phyloP scores from a whole-genome alignment of 2,113 vertebrate genomes.

The Tychaedon coryphoeus region DNA sequence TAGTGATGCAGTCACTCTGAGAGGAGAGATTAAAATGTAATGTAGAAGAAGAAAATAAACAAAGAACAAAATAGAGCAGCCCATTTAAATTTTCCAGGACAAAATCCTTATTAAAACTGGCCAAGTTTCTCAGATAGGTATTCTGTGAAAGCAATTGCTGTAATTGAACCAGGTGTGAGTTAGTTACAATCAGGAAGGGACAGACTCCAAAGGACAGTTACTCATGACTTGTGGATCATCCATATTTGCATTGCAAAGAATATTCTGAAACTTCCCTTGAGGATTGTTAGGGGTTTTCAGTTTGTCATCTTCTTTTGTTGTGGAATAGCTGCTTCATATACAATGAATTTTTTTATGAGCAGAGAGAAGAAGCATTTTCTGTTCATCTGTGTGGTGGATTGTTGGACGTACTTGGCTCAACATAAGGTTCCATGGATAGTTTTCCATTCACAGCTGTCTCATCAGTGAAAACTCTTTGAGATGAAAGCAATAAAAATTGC shows the following conservation, averaged over 20 bases:
- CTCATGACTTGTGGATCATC: not conserved
- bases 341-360: not conserved
- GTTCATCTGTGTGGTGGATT: not conserved
- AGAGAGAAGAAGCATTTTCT: not conserved
- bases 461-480: not conserved
- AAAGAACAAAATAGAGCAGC: not conserved
- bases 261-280: not conserved
- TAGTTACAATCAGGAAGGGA: not conserved
- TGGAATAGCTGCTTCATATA: not conserved
- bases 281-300: not conserved
- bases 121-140: not conserved
- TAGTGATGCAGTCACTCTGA: not conserved
- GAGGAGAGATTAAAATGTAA: not conserved
- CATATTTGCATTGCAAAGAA: not conserved
- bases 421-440: conserved; percentile 9
- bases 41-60: not conserved
- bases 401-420: not conserved
- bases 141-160: not conserved
- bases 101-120: not conserved
- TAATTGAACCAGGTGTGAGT: not conserved
- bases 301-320: not conserved
- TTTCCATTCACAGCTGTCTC: conserved; percentile 50
- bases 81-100: not conserved
- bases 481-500: not conserved
- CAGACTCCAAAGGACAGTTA: not conserved